Base-by-base conservation (phyloP, 2,113 vertebrate species). In the Saccopteryx leptura region DNA sequence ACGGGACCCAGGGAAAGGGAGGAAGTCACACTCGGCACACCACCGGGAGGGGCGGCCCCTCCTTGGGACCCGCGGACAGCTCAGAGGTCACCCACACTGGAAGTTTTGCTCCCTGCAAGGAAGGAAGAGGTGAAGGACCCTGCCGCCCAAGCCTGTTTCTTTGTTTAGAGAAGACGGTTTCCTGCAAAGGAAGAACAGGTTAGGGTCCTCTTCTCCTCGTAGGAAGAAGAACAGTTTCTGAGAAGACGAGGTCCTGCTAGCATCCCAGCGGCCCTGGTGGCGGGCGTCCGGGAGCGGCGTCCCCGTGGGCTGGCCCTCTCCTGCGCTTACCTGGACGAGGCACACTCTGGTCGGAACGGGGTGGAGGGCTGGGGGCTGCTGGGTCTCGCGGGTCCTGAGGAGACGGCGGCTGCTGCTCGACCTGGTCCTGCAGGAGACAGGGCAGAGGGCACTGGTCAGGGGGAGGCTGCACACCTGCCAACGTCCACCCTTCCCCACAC, bases 341-440 rank as follows among this genome's bases (percentile, higher is more conserved):
- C 39, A 98, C 98, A 92, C 98, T 98, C 95, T 95, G 99, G 95
- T 97, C 99, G 91, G 98, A 95, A 17, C 98, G 98, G 65, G 98
- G 98, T 95, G 99, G 98, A 97, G 99, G 99, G 97, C 98, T 97
- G 0, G 99, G 97, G 97, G 98, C 98, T 94, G 99, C 98, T 88
- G 99, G 98, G 93, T 99, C 98, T 60, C 98, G 97, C 0, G 99
- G 98, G 96, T 98, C 98, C 95, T 98, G 99, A 97, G 98, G 98
- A 7, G 99, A 97, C 60, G 99, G 98, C 96, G 99, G 99, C 97
- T 99, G 98, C 96, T 99, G 99, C 97, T 99, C 99, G 97, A 99
- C 99, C 95, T 99, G 99, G 97, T 99, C 99, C 99, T 99, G 98
- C 97, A 23, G 75, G 48, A 48, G 14, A 81, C 48, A 88, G 96